Percentiles rank a stretch among this genome's conserved stretches.
Conservation (phyloP, 2,888 invertebrate species). For the Ophonus ardosiacus region DNA sequence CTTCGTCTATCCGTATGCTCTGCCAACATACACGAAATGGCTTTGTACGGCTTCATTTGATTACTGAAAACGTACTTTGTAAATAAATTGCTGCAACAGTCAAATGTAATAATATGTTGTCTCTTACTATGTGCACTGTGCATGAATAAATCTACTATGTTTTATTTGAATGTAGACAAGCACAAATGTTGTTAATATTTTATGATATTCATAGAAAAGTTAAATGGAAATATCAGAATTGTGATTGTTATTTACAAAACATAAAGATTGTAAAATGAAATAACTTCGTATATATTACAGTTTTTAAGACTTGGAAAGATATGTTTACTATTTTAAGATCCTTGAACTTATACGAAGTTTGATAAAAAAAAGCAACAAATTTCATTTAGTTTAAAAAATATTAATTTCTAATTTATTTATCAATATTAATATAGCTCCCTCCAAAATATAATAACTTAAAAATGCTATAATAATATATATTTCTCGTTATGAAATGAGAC, state of each 20-base stretch:
- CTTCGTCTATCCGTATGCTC: neutral
- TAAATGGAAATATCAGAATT: neutral
- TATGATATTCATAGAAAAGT: neutral
- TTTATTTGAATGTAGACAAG: neutral
- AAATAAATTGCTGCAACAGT: slow-evolving; percentile 3
- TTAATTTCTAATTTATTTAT: too few relatives aligned
- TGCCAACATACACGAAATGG: neutral
- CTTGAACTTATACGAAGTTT: too few relatives aligned
- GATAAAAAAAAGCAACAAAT: too few relatives aligned
- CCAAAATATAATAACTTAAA: too few relatives aligned
- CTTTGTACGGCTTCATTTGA: slow-evolving; percentile 17
- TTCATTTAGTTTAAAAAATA: too few relatives aligned
- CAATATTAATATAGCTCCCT: too few relatives aligned
- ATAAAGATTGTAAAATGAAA: neutral
- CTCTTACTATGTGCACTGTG: neutral
- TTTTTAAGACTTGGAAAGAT: neutral
- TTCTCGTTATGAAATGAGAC: too few relatives aligned
- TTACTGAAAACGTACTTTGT: neutral
- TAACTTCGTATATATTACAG: neutral
- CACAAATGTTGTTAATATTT: neutral
- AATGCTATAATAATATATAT: too few relatives aligned
- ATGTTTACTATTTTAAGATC: too few relatives aligned
- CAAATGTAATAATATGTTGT: neutral
- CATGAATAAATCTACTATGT: neutral
- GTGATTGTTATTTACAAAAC: neutral